Evolutionary conservation across 1,140 invertebrate genomes (phyloP), one percentile per base, ranked within the genome.

Genomic region (Drosophila malerkotliana): DNA sequence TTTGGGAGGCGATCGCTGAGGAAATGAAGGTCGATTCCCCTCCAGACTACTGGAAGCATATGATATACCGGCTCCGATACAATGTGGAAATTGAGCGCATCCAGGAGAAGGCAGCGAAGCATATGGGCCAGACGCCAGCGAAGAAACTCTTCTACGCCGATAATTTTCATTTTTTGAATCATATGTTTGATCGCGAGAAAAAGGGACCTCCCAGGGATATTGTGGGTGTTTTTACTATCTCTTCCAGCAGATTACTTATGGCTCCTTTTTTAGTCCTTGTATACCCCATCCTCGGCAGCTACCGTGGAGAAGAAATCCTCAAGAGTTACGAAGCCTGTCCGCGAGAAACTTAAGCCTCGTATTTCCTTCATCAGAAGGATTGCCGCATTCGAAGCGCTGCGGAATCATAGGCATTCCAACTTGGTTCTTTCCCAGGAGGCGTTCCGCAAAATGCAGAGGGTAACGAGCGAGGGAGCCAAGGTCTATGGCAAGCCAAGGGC

Each of bases 1-100:
- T 76, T n/a, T 87, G 83, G 83, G 7, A 67, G 8, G n/a, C 64
- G 6, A 79, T 87, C 8, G 79, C 83, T 1, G 10, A 67, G 2
- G 24, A 79, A 57, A 87, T 87, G 83, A 14, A 21, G 21, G 0
- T 7, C 0, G 6, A 64, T 1, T 77, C 74, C 5, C 44, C 44
- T 6, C 51, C 75, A 0, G 62, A 67, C 0, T 64, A 34, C 56
- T 85, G 82, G 82, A 85, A 82, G 39, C 44, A 54, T 5, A 12
- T 57, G 12, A 56, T 87, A 0, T 44, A 88, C 21, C 61, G 8
- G 39, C 21, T 82, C 9, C 72, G 79, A 34, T 87, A 87, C 30
- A 83, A 71, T 1, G 67, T 87, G 2, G 39, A 73, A 4, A 4
- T 79, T 10, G 60, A 77, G 12, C 24, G 51, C 3, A 6, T 88